These are phyloP conservation scores for Cinclus cinclus DNA, from an alignment of 2,113 vertebrate genomes.

Conservation along the genomic window DNA sequence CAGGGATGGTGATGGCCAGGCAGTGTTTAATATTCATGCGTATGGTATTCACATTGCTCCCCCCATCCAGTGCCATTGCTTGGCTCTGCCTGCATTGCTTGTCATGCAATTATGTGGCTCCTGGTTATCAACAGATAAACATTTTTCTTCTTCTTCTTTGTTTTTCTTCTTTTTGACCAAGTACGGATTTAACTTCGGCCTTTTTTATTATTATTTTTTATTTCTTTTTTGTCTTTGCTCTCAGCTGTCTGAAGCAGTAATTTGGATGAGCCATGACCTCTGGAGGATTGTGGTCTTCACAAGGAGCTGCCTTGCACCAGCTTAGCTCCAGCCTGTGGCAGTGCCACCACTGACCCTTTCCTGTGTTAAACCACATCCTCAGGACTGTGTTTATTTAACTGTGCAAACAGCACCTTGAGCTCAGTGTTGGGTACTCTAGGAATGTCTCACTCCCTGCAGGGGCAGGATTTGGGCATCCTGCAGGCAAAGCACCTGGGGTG, in stretches of 20 bases:
- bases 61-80: too few relatives aligned
- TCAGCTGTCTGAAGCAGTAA: background rate
- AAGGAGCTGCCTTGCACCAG: background rate
- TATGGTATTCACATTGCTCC: background rate
- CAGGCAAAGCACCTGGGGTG: background rate
- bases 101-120: background rate
- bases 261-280: background rate
- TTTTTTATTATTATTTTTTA: background rate
- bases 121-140: background rate
- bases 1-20: background rate
- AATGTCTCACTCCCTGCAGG: rapidly evolving
- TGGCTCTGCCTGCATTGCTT: background rate
- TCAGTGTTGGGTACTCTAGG: background rate
- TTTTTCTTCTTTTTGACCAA: rapidly evolving
- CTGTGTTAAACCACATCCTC: conserved; percentile 26
- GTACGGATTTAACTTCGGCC: background rate
- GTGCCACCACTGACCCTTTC: background rate
- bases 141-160: rapidly evolving
- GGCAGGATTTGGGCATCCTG: background rate
- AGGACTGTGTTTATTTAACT: background rate
- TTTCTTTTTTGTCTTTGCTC: background rate
- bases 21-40: background rate
- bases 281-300: background rate
- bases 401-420: background rate
- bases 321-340: background rate